These are phyloP conservation scores for Sycophila sp. DNA, from an alignment of 1,140 invertebrate genomes.

Conservation along the genomic window DNA sequence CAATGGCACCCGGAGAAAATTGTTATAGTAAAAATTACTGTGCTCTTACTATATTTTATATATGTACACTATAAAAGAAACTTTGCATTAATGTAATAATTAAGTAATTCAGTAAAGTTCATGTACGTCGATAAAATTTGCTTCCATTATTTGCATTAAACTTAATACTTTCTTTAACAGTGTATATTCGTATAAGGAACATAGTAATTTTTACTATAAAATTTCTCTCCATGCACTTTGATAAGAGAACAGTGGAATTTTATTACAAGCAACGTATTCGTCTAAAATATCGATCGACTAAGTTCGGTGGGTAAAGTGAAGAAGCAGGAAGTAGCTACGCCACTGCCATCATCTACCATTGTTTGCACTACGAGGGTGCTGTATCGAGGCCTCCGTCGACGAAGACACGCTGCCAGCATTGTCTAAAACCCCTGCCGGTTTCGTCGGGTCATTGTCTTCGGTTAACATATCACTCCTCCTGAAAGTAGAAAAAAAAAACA, in stretches of 20 bases:
- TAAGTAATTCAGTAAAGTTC: too few species aligned
- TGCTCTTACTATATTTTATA: too few species aligned
- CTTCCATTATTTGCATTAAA: too few species aligned
- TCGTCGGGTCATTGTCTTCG: conserved; percentile 66
- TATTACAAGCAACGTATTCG: neutral
- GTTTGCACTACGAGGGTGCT: conserved; percentile 59
- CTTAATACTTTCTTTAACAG: too few species aligned
- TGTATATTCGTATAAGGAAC: neutral
- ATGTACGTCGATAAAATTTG: too few species aligned
- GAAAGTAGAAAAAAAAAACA: conserved; percentile 24
- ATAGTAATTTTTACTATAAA: too few species aligned
- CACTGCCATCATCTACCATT: conserved; percentile 52
- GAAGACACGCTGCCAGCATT: conserved; percentile 64
- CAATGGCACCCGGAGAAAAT: too few species aligned
- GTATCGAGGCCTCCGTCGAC: conserved; percentile 61
- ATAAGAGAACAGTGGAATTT: neutral
- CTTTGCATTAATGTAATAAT: too few species aligned
- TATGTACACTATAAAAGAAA: too few species aligned
- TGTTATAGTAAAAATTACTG: neutral
- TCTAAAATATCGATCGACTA: neutral
- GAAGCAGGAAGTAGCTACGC: neutral
- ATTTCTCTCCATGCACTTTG: too few species aligned
- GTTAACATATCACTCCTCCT: conserved; percentile 66
- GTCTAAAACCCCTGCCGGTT: conserved; percentile 65
- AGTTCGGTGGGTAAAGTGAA: too few species aligned